Base-by-base conservation (phyloP, 2,113 vertebrate genomes). In the Paramormyrops kingsleyae region DNA sequence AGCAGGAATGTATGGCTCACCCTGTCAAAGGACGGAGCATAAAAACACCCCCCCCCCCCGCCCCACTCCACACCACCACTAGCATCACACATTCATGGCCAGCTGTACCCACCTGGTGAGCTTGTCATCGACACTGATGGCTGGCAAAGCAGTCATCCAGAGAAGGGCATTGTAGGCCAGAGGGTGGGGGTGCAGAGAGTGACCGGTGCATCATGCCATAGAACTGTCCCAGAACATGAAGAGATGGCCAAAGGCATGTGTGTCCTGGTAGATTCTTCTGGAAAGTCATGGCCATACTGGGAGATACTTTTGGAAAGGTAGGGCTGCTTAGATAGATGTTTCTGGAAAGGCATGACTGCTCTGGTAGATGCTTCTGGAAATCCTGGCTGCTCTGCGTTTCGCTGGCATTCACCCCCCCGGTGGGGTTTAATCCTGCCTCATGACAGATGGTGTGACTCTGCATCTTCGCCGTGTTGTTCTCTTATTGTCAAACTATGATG, bases 371-470 rank as follows among this genome's bases (percentile, higher is more conserved):
- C n/a, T 66, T 27, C 24, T 66, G 62, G n/a, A 66, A 66, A 66
- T 66, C 9, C 8, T 66, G 62, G n/a, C 62, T 12, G 9, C 24
- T 27, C 62, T n/a, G 1, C 6, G 7, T n/a, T 62, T 62, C 2
- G 0, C 56, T 62, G 56, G 56, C 56, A 62, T 62, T 3, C 56
- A 62, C 56, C 56, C 56, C 53, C 19, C 52, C 7, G 7, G 9
- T n/a, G 90, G 80, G 90, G 74, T 88, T 85, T 88, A 66, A 24
- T 44, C 21, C 80, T 85, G 27, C 59, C 52, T 24, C 80, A 39
- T 85, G 87, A 74, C 87, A 90, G 87, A 90, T 90, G 88, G 90
- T 27, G 90, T 66, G 39, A 70, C 90, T 35, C 52, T 62, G 89
- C 90, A 70, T 88, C 31, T 88, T 84, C 50, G 77, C 83, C 56